Conservation (phyloP, 2,797 vertebrate genomes). For the Morelia viridis region DNA sequence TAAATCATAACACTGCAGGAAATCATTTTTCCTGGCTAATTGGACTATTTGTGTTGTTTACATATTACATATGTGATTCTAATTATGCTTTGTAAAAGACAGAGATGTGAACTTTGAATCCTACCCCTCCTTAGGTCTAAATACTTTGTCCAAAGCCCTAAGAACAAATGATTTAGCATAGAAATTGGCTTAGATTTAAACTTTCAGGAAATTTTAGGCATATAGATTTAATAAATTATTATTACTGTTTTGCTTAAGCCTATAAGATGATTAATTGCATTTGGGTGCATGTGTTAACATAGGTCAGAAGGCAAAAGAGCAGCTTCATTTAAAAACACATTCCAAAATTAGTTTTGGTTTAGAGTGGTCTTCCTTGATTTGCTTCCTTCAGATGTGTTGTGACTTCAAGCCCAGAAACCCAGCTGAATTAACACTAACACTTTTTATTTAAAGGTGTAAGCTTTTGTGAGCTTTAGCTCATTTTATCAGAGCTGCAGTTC, state of each 20-base stretch:
- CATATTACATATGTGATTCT: background rate
- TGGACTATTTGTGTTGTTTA: constrained; percentile 14
- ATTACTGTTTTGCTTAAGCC: background rate
- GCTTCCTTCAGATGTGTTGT: background rate
- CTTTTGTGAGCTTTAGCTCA: background rate
- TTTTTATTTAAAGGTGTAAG: background rate
- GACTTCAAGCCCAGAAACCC: background rate
- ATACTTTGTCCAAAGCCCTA: background rate
- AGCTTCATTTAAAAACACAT: background rate
- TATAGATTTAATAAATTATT: background rate
- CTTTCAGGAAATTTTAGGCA: background rate
- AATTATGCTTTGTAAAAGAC: background rate
- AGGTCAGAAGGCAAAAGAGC: background rate
- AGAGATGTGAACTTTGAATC: background rate
- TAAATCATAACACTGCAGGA: background rate
- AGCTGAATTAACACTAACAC: background rate
- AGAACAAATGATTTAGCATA: background rate
- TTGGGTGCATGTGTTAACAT: background rate
- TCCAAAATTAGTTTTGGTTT: background rate
- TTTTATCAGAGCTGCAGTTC: background rate
- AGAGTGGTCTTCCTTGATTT: background rate
- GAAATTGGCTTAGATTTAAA: background rate
- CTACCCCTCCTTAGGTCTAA: background rate
- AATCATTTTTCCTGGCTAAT: background rate
- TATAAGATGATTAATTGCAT: background rate